Percentiles rank a stretch among this genome's conserved stretches.
These are phyloP conservation scores for Aplochiton taeniatus DNA, from an alignment of 2,797 vertebrate genomes.

Conservation along the genomic window DNA sequence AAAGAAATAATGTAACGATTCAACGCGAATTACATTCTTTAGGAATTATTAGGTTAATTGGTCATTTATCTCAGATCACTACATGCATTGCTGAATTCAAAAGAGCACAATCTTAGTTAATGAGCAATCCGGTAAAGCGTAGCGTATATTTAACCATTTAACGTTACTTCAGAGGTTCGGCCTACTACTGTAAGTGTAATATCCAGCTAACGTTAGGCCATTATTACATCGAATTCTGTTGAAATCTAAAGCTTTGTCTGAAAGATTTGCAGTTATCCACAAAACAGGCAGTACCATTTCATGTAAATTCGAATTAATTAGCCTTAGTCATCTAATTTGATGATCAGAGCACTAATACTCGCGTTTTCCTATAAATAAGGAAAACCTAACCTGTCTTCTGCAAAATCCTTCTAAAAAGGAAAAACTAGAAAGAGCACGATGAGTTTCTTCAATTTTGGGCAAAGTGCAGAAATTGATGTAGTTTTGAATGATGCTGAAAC, in stretches of 20 bases:
- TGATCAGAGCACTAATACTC: too few relatives aligned
- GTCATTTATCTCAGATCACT: not conserved
- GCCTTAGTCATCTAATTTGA: too few relatives aligned
- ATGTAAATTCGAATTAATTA: too few relatives aligned
- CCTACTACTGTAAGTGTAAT: too few relatives aligned
- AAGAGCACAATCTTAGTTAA: not conserved
- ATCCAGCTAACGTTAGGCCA: too few relatives aligned
- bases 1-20: constrained; percentile 54
- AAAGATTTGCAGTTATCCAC: too few relatives aligned
- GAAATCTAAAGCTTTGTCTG: too few relatives aligned
- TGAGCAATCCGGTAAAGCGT: too few relatives aligned
- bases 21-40: not conserved
- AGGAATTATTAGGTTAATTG: not conserved
- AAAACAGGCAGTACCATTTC: too few relatives aligned
- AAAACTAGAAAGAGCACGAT: constrained; percentile 65
- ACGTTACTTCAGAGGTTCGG: too few relatives aligned
- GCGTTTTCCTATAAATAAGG: not conserved
- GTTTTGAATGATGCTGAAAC: constrained; percentile 89
- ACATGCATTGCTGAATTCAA: not conserved
- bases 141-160: too few relatives aligned
- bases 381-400: not conserved
- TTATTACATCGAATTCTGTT: too few relatives aligned
- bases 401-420: not conserved
- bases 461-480: constrained; percentile 92
- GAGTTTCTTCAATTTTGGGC: constrained; percentile 96